Evolutionary conservation across 1,140 invertebrate genomes (phyloP).

Genomic region (Probaryconus sp.): DNA sequence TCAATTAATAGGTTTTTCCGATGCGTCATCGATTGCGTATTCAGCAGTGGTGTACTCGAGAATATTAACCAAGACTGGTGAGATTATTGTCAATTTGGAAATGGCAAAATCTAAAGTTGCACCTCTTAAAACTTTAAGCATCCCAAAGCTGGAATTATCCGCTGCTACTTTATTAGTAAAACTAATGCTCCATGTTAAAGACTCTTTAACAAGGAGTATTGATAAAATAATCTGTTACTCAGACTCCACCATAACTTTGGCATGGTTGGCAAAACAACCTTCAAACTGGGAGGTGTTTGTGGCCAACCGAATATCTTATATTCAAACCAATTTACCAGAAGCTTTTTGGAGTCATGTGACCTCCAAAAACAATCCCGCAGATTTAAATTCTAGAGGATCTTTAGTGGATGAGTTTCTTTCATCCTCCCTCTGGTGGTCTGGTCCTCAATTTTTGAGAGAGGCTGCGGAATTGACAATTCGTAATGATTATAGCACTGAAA

Average conservation of each 20-base stretch:
- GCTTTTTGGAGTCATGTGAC: constrained; percentile 1
- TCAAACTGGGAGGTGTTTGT: constrained; percentile 67
- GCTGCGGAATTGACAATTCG: background rate
- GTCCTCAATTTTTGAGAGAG: background rate
- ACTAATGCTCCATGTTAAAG: too few species aligned
- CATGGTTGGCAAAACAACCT: constrained; percentile 63
- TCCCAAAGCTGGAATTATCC: too few species aligned
- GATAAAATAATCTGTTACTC: constrained; percentile 45
- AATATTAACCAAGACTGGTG: too few species aligned
- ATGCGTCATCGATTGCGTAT: too few species aligned
- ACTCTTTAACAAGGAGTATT: too few species aligned
- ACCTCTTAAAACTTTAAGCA: too few species aligned
- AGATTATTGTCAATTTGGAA: too few species aligned
- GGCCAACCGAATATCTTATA: constrained; percentile 65
- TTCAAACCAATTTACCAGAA: constrained; percentile 50
- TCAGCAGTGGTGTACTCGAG: too few species aligned
- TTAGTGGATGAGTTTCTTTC: background rate
- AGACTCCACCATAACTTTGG: constrained; percentile 64
- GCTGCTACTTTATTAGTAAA: too few species aligned
- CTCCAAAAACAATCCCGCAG: constrained; percentile 5
- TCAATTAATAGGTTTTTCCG: too few species aligned
- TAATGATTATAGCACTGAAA: background rate
- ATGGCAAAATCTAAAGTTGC: too few species aligned
- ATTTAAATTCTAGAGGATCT: constrained; percentile 3
- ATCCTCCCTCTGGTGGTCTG: background rate